phyloP scores from a whole-genome alignment of 2,797 vertebrate genomes.

The Myotis pilosus region DNA sequence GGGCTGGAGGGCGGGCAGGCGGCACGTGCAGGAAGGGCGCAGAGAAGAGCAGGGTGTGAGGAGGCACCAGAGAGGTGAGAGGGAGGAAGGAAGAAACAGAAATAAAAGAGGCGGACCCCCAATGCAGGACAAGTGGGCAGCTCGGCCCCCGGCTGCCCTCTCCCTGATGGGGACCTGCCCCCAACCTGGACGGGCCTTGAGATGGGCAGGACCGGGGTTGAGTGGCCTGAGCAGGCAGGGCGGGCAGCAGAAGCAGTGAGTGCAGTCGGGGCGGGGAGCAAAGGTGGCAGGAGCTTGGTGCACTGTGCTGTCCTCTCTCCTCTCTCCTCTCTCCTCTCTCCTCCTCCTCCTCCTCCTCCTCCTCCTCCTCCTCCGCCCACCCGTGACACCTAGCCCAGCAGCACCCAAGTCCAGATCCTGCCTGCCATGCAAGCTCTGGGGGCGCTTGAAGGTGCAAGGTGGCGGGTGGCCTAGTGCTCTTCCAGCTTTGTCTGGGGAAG shows the following conservation, averaged over 20 bases:
- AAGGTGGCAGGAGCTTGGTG: not conserved
- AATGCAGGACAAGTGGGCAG: conserved; percentile 46
- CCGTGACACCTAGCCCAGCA: not conserved
- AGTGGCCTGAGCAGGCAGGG: not conserved
- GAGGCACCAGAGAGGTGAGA: conserved; percentile 79
- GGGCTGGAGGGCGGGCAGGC: conserved; percentile 91
- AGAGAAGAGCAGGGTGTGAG: conserved; percentile 84
- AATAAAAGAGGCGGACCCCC: conserved; percentile 80
- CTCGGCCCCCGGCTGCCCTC: conserved; percentile 48
- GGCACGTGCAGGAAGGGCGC: conserved; percentile 81
- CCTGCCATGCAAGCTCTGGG: not conserved
- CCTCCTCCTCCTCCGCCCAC: not conserved
- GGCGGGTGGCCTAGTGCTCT: too few species aligned
- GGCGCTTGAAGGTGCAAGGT: not conserved
- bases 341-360: too few species aligned
- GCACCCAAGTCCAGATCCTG: not conserved
- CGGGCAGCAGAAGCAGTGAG: not conserved
- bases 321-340: too few species aligned
- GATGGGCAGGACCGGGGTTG: not conserved
- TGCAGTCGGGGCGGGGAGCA: not conserved
- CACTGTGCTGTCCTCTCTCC: not conserved
- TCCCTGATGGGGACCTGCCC: not conserved
- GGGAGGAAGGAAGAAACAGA: conserved; percentile 81
- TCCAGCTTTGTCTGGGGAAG: not conserved
- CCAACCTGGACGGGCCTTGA: not conserved